Conservation (phyloP, 2,113 vertebrate genomes). For the Pterocles gutturalis region DNA sequence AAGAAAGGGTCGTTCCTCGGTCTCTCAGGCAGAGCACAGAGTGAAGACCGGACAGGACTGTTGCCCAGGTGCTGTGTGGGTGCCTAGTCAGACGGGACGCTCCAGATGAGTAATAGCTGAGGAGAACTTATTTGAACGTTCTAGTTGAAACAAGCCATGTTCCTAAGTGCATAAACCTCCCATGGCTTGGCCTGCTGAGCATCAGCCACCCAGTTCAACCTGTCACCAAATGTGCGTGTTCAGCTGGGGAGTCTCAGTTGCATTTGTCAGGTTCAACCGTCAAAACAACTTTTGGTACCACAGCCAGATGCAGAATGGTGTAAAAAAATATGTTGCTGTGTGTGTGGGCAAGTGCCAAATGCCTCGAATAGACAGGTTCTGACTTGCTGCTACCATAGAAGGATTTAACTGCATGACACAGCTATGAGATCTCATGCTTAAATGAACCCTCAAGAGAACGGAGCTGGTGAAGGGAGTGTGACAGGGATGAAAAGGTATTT, state of each 20-base stretch:
- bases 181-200: neutral
- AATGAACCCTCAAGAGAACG: neutral
- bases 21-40: neutral
- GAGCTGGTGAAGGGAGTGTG: neutral
- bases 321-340: neutral
- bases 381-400: neutral
- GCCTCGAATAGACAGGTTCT: neutral
- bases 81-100: neutral
- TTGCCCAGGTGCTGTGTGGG: neutral
- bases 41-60: neutral
- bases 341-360: neutral
- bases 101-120: neutral
- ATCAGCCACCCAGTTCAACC: neutral
- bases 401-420: neutral
- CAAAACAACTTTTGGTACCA: neutral
- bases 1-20: neutral
- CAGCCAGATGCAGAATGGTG: neutral
- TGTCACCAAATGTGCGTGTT: neutral
- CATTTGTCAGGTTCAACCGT: neutral
- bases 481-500: neutral
- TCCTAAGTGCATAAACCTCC: neutral
- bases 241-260: neutral
- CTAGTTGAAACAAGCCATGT: neutral
- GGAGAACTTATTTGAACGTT: neutral
- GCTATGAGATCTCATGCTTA: neutral